A percentile compares a stretch with the other conserved stretches of the same genome.
These are phyloP conservation scores for Nomada hirtipes DNA, from an alignment of 2,888 invertebrate species.

Conservation along the genomic window DNA sequence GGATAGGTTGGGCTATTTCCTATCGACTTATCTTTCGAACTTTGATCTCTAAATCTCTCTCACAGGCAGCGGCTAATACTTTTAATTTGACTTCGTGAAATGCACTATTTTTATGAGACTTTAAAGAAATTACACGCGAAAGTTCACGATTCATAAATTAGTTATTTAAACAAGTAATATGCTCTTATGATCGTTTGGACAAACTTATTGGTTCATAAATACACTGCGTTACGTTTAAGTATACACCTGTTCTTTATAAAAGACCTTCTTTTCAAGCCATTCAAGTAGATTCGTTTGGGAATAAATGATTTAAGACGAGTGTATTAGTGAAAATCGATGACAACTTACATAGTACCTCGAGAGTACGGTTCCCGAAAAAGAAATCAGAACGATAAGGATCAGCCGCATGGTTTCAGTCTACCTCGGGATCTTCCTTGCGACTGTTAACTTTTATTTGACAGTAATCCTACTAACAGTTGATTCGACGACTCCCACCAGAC, in stretches of 20 bases:
- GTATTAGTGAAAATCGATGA: neutral
- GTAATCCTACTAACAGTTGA: slow-evolving; percentile 47
- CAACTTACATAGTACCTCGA: slow-evolving; percentile 74
- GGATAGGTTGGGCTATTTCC: slow-evolving; percentile 52
- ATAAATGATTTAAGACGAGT: neutral
- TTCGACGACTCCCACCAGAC: slow-evolving; percentile 61
- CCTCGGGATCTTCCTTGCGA: slow-evolving; percentile 69
- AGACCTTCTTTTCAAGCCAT: neutral
- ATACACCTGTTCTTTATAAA: neutral
- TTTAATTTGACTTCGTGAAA: slow-evolving; percentile 38
- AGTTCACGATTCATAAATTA: neutral
- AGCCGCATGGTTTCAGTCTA: slow-evolving; percentile 73
- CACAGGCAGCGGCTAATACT: slow-evolving; percentile 22
- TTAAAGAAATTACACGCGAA: neutral
- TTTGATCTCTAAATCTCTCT: slow-evolving; percentile 77
- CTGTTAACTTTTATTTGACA: slow-evolving; percentile 61
- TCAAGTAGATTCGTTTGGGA: neutral
- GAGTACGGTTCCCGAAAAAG: slow-evolving; percentile 63
- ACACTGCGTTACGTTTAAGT: neutral
- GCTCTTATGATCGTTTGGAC: neutral
- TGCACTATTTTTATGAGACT: neutral
- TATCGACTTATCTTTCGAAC: slow-evolving; percentile 76
- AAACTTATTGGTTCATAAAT: neutral
- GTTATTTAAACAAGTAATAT: neutral
- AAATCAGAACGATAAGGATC: slow-evolving; percentile 66